These are phyloP conservation scores for Ischnura elegans DNA, from an alignment of 2,888 invertebrate genomes.

Conservation along the genomic window DNA sequence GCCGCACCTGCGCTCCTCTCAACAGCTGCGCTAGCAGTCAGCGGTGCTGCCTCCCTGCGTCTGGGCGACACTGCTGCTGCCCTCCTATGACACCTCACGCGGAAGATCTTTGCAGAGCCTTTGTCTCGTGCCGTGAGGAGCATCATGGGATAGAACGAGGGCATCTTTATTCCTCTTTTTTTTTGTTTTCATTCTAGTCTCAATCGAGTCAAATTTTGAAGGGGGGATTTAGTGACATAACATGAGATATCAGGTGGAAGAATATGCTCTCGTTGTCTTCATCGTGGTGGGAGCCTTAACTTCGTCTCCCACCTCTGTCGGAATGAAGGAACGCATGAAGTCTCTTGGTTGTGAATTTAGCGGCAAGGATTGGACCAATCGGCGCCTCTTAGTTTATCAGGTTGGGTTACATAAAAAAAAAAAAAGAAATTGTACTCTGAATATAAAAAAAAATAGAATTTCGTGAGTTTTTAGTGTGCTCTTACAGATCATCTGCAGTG, in stretches of 20 bases:
- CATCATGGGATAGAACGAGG: slow-evolving; percentile 17
- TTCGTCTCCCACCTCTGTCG: neutral
- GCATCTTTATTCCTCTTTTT: neutral
- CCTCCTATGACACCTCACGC: slow-evolving; percentile 75
- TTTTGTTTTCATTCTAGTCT: slow-evolving; percentile 42
- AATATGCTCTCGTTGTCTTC: neutral
- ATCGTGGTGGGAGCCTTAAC: no score
- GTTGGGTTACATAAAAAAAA: neutral
- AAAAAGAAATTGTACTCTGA: neutral
- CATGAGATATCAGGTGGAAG: neutral
- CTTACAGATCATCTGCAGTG: neutral
- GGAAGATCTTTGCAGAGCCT: neutral
- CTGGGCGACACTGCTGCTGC: slow-evolving; percentile 78
- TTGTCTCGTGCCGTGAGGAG: neutral
- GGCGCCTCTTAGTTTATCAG: slow-evolving; percentile 29
- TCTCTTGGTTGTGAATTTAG: slow-evolving; percentile 26
- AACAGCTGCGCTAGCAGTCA: slow-evolving; percentile 76
- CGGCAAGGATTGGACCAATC: neutral
- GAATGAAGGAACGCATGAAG: neutral
- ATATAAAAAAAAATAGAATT: neutral
- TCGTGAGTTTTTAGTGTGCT: slow-evolving; percentile 26
- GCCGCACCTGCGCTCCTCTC: slow-evolving; percentile 78
- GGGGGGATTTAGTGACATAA: slow-evolving; percentile 9
- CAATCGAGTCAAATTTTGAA: neutral
- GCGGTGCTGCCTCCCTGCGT: slow-evolving; percentile 77